Conservation (phyloP, 2,888 invertebrate species). For the Microdon myrmicae region DNA sequence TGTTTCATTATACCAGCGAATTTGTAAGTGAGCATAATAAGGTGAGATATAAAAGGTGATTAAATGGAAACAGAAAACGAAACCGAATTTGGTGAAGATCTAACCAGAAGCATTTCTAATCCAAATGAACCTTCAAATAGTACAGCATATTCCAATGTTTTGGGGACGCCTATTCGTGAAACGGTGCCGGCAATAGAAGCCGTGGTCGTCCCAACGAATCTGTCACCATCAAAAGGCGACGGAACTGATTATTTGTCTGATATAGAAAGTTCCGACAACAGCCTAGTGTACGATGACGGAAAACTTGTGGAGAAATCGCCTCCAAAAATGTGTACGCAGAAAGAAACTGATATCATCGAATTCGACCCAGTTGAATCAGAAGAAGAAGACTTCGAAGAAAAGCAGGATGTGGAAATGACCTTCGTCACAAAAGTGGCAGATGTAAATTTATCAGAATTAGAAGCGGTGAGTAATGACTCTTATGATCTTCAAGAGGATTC, state of each 20-base stretch:
- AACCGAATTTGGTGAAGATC: background rate
- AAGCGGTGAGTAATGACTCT: too few species aligned
- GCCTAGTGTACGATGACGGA: conserved; percentile 27
- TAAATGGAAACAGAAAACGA: background rate
- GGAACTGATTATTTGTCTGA: conserved; percentile 38
- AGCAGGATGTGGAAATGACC: background rate
- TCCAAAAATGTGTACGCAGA: background rate
- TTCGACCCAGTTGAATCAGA: conserved; percentile 40
- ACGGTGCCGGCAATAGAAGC: conserved; percentile 4
- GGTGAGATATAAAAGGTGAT: too few species aligned
- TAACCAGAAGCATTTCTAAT: too few species aligned
- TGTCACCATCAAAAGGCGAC: background rate
- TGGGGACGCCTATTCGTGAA: too few species aligned
- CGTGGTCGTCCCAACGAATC: too few species aligned
- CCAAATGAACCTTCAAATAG: too few species aligned
- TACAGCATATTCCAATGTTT: too few species aligned
- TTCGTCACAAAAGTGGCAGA: background rate
- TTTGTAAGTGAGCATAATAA: too few species aligned
- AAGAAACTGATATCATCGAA: conserved; percentile 7
- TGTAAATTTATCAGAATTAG: background rate
- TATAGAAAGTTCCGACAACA: conserved; percentile 41
- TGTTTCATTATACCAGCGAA: too few species aligned
- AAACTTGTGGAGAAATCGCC: too few species aligned
- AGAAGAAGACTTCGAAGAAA: conserved; percentile 37
- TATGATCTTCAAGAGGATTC: too few species aligned